Conservation (phyloP, 2,113 vertebrate species). For the Columbina picui region DNA sequence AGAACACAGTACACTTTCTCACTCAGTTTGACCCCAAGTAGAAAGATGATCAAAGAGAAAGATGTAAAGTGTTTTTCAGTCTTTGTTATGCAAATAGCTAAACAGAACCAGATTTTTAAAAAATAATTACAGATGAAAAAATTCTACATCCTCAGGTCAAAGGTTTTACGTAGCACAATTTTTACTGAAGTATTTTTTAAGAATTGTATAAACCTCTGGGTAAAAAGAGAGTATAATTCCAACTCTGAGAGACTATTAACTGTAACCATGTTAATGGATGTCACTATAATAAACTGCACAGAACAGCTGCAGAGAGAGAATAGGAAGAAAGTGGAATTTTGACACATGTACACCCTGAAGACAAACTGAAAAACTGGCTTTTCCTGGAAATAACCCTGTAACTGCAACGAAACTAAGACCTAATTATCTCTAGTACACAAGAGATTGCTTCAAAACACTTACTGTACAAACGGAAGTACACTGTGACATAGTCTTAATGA, state of each 20-base stretch:
- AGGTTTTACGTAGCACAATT: slow-evolving; percentile 23
- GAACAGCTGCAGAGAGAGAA: slow-evolving; percentile 40
- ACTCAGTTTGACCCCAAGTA: neutral
- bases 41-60: neutral
- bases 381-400: slow-evolving; percentile 4
- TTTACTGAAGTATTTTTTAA: slow-evolving; percentile 9
- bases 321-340: neutral
- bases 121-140: slow-evolving; percentile 19
- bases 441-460: neutral
- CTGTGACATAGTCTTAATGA: neutral
- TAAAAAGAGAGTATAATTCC: slow-evolving; percentile 22
- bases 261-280: slow-evolving; percentile 35
- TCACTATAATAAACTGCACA: slow-evolving; percentile 31
- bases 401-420: neutral
- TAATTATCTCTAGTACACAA: neutral
- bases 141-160: slow-evolving; percentile 41
- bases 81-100: slow-evolving; percentile 52
- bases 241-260: slow-evolving; percentile 58
- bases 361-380: slow-evolving; percentile 36
- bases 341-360: slow-evolving; percentile 36
- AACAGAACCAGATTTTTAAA: neutral
- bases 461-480: neutral
- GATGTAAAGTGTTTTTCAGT: neutral
- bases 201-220: slow-evolving; percentile 27
- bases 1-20: neutral